Percentiles rank a stretch among this genome's conserved stretches.
phyloP scores from a whole-genome alignment of 2,888 invertebrate species.

The Magallana nippona region DNA sequence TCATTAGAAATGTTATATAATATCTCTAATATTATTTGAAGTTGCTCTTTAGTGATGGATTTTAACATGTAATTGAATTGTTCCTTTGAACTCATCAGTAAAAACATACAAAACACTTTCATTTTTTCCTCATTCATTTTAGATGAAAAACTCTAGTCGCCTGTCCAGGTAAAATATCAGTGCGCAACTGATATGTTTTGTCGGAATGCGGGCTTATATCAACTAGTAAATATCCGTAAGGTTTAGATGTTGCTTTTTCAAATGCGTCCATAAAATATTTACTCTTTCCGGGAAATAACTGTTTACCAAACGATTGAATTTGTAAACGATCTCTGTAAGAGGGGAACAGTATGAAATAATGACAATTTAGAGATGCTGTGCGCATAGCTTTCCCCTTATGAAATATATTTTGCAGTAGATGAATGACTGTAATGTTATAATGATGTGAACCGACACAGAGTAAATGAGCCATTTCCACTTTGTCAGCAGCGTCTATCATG shows the following conservation, averaged over 20 bases:
- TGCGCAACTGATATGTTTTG: conserved; percentile 41
- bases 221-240: conserved; percentile 51
- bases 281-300: conserved; percentile 53
- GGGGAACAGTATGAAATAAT: conserved; percentile 56
- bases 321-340: conserved; percentile 49
- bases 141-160: conserved; percentile 36
- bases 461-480: conserved; percentile 50
- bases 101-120: neutral
- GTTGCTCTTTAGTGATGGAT: conserved; percentile 35
- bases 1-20: conserved; percentile 34
- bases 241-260: conserved; percentile 45
- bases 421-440: conserved; percentile 53
- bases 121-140: conserved; percentile 29
- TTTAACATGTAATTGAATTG: conserved; percentile 5
- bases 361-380: conserved; percentile 55
- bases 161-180: conserved; percentile 37
- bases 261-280: conserved; percentile 56
- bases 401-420: conserved; percentile 57
- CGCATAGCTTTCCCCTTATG: conserved; percentile 55
- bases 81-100: conserved; percentile 1
- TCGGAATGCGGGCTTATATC: conserved; percentile 46
- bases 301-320: conserved; percentile 56
- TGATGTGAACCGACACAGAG: conserved; percentile 52
- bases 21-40: conserved; percentile 36
- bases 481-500: conserved; percentile 49